Evolutionary conservation across 1,140 invertebrate genomes (phyloP).

Genomic region (Liolophura sinensis): DNA sequence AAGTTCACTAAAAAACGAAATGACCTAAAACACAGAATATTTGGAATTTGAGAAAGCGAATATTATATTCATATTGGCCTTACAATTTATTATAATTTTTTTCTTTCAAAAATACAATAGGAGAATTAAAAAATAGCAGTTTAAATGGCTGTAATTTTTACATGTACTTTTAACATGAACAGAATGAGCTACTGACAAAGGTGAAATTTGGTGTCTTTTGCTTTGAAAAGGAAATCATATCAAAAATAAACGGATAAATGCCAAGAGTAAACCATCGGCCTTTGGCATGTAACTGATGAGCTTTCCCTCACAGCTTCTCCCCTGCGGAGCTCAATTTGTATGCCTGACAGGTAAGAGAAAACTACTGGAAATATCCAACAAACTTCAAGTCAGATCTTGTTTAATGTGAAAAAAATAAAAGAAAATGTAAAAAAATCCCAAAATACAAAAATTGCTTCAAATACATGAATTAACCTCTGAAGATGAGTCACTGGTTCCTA

Average conservation of each 20-base stretch:
- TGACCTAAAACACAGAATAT: no score
- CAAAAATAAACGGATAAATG: not conserved
- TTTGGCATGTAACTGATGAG: not conserved
- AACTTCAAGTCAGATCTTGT: constrained; percentile 1
- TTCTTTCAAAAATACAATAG: no score
- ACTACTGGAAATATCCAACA: not conserved
- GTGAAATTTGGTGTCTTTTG: no score
- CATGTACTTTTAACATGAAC: no score
- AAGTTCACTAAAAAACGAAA: no score
- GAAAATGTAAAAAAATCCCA: not conserved
- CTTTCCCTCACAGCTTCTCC: not conserved
- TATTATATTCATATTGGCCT: no score
- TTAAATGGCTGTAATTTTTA: no score
- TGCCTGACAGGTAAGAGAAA: not conserved
- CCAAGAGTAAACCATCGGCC: not conserved
- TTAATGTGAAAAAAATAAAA: no score
- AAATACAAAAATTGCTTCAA: not conserved
- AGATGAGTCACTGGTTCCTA: constrained; percentile 51
- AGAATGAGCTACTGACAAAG: no score
- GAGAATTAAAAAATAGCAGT: no score
- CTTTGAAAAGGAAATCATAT: not conserved
- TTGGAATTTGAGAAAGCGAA: no score
- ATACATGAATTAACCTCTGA: constrained; percentile 49
- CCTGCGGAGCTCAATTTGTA: not conserved
- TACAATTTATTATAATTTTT: no score